Evolutionary conservation across 2,797 vertebrate species (phyloP), one percentile per base, ranked within the genome.

Genomic region (Notoglanidium macrostoma): DNA sequence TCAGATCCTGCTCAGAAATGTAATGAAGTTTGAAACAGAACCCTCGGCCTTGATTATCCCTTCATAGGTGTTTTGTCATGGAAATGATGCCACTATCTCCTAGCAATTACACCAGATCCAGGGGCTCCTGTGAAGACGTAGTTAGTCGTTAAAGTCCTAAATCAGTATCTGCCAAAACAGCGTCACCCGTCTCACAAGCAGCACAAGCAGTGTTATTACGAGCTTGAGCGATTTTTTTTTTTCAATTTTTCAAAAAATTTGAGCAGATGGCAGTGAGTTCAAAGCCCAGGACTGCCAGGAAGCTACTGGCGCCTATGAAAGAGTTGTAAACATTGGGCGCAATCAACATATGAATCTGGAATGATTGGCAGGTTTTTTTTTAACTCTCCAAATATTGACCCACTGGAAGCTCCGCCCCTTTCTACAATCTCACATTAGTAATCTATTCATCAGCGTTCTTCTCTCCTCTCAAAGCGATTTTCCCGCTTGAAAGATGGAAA

Each of bases 21-120:
- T 95, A 95, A 95, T 94, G 94, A 95, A 91, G 93, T 95, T 95
- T 95, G 95, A 96, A 95, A 95, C 95, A 87, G 93, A 95, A 94
- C 94, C 92, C 76, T 78, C 89, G 90, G 91, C 92, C 89, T 90
- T 94, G 93, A 94, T 95, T 94, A 95, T 93, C 93, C 91, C 86
- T 87, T 94, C 92, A 89, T 84, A 90, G 85, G 85, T 89, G 87
- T 90, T 90, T 93, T 94, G 93, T 94, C 93, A 92, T 79, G 89
- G 94, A 92, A 94, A 92, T 91, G 92, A 93, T 93, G 92, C 86
- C 88, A 90, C 91, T 91, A 92, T 93, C 90, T 59, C 90, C 88
- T 89, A 90, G 90, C 93, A 93, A 93, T 95, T 93, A 94, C 86
- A 83, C 87, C 86, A 90, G 88, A 88, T 59, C 78, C 63, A 65